Percentiles rank a stretch among this genome's conserved stretches.
These are phyloP conservation scores for Antheraea yamamai DNA, from an alignment of 2,888 invertebrate species.

Conservation along the genomic window DNA sequence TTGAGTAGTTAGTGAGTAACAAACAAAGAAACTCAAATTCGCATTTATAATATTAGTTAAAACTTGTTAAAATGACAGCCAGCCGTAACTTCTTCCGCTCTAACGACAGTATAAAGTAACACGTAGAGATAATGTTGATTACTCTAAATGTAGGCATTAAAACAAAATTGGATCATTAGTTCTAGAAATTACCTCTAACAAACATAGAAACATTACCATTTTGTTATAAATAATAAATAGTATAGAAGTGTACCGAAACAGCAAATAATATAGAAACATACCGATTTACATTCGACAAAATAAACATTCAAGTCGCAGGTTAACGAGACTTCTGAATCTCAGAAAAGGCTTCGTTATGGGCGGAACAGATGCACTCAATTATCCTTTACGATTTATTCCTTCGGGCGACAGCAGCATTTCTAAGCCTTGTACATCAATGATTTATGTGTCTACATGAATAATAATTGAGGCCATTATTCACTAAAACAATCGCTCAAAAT, in stretches of 20 bases:
- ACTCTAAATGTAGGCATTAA: too few species aligned
- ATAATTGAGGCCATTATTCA: constrained; percentile 13
- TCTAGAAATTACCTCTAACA: too few species aligned
- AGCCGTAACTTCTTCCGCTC: too few species aligned
- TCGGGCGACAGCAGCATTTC: constrained; percentile 4
- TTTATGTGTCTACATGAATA: constrained; percentile 4
- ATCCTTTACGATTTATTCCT: constrained; percentile 11
- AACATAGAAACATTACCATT: too few species aligned
- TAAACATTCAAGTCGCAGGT: background rate
- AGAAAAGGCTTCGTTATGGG: constrained; percentile 10
- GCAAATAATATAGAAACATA: background rate
- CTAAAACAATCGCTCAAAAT: background rate
- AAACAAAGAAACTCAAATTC: too few species aligned
- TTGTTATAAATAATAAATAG: too few species aligned
- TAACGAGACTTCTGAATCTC: background rate
- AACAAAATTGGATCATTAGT: too few species aligned
- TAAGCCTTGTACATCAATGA: constrained; percentile 11
- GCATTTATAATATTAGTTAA: too few species aligned
- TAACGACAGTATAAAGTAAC: too few species aligned
- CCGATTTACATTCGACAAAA: background rate
- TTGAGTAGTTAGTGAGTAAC: too few species aligned
- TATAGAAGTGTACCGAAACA: background rate
- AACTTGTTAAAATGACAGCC: too few species aligned
- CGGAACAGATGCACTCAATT: constrained; percentile 9
- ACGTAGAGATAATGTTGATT: too few species aligned